Percentiles rank a stretch among this genome's conserved stretches.
phyloP scores from a whole-genome alignment of 2,888 invertebrate species.

The Carterocephalus palaemon region DNA sequence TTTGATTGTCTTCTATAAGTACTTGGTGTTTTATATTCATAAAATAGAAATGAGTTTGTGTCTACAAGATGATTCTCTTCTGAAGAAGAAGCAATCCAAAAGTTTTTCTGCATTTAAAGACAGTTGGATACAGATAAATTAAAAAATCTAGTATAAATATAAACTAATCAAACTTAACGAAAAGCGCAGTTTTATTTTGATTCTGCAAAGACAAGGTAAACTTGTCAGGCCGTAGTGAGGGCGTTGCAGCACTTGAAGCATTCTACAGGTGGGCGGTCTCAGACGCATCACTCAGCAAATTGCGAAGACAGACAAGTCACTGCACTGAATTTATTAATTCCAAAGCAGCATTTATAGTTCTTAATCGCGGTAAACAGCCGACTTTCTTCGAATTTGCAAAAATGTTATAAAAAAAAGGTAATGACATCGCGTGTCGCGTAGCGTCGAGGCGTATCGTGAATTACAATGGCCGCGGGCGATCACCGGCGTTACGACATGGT shows the following conservation, averaged over 20 bases:
- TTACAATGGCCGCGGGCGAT: constrained; percentile 67
- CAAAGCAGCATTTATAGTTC: constrained; percentile 12
- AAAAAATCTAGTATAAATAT: no score
- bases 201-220: constrained; percentile 13
- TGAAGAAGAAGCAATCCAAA: no score
- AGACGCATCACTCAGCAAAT: constrained; percentile 6
- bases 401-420: constrained; percentile 59
- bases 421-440: constrained; percentile 69
- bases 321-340: background rate
- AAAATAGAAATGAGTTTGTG: no score
- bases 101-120: no score
- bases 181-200: background rate
- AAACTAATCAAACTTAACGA: no score
- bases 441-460: constrained; percentile 63
- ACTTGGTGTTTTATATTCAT: no score
- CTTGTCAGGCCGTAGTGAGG: background rate
- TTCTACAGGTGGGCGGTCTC: constrained; percentile 11
- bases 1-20: no score
- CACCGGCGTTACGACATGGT: constrained; percentile 71
- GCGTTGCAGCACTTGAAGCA: background rate
- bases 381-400: constrained; percentile 70
- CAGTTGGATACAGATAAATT: no score
- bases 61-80: no score
- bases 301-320: background rate
- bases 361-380: constrained; percentile 20